Evolutionary conservation across 2,113 vertebrate species (phyloP), one percentile per base, ranked within the genome.

Genomic region (Loxodonta africana): DNA sequence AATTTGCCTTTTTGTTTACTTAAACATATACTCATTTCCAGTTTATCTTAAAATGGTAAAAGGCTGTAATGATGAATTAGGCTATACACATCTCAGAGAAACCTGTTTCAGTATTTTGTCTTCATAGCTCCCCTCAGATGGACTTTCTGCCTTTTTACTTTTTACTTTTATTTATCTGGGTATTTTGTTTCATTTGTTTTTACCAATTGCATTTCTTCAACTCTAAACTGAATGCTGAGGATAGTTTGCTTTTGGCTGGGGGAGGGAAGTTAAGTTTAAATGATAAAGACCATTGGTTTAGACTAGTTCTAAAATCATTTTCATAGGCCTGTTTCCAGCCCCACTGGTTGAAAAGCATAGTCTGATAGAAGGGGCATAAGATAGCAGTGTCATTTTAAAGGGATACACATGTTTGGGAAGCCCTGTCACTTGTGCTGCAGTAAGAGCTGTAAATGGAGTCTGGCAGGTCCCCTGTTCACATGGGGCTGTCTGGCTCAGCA

Each of bases 401-500:
- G 92, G 92, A 74, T 33, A 30, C 84, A 0, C n/a, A 1, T 69
- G 93, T 20, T 2, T 57, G 63, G 3, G 92, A 15, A 83, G 89
- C 41, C 0, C 95, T 94, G 82, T 96, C 94, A 0, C 73, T 71
- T 3, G 69, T 60, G 67, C 97, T 46, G 12, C 26, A 5, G 80
- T 67, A 63, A 2, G 77, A 88, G 96, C 98, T 95, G 57, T 3
- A 71, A 33, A 82, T 71, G 91, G 98, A 77, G 83, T 84, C 98
- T 98, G 95, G 98, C 98, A 97, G 97, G 88, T 90, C 98, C 97
- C 88, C 98, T 98, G 95, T 98, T 99, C 97, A 96, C 97, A 84
- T 91, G 97, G 98, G 98, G 98, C 98, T 97, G 96, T 98, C 98
- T 97, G 98, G 98, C 99, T 98, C 98, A 97, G 98, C 97, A 85